Percentiles rank a stretch among this genome's conserved stretches.
Evolutionary conservation across 1,140 invertebrate species (phyloP).

Genomic region (Acyrthosiphon pisum): DNA sequence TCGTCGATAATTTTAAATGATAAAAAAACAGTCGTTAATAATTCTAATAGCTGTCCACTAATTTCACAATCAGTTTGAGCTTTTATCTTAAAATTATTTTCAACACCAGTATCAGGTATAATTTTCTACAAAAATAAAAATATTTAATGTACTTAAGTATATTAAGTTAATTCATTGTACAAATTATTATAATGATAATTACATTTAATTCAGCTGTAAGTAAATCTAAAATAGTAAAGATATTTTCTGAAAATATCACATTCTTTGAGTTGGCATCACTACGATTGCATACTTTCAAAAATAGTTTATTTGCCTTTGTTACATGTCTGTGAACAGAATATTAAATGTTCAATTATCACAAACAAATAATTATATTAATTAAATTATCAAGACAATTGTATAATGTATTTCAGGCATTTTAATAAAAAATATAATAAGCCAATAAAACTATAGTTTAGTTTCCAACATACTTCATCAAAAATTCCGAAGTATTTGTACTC

Average conservation of each 20-base stretch:
- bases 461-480: slow-evolving; percentile 30
- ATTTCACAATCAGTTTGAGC: slow-evolving; percentile 51
- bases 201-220: slow-evolving; percentile 51
- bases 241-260: slow-evolving; percentile 41
- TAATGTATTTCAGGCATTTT: not conserved
- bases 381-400: not conserved
- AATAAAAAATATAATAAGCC: not conserved
- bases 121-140: slow-evolving; percentile 36
- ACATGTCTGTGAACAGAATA: not conserved
- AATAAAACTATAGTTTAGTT: not conserved
- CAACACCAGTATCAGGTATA: slow-evolving; percentile 40
- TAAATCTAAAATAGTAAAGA: slow-evolving; percentile 50
- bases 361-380: not conserved
- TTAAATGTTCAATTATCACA: not conserved
- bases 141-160: not conserved
- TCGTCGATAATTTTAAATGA: slow-evolving; percentile 36
- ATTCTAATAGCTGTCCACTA: slow-evolving; percentile 49
- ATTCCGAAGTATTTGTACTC: not conserved
- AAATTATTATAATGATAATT: not conserved
- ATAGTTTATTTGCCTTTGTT: slow-evolving; percentile 36
- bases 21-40: slow-evolving; percentile 17
- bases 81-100: slow-evolving; percentile 52
- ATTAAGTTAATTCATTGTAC: not conserved
- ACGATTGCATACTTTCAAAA: slow-evolving; percentile 41
- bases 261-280: slow-evolving; percentile 25